A percentile compares a stretch with the other conserved stretches of the same genome.
Evolutionary conservation across 2,797 vertebrate species (phyloP).

Genomic region (Astyanax mexicanus): DNA sequence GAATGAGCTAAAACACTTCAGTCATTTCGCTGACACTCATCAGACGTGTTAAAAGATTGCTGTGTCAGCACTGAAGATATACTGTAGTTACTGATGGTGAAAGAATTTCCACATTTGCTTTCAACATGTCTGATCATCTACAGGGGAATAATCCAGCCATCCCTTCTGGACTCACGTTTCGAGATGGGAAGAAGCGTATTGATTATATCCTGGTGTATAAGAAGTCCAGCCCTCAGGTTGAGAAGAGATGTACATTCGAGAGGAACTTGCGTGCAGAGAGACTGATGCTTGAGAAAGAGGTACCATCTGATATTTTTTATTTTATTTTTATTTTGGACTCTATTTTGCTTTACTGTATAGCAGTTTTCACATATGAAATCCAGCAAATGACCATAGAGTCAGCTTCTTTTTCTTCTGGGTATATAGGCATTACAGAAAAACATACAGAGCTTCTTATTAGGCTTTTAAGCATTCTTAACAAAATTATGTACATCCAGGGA

Average conservation of each 20-base stretch:
- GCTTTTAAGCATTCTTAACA: too few relatives aligned
- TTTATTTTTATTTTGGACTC: background rate
- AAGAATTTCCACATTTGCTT: background rate
- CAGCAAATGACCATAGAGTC: too few relatives aligned
- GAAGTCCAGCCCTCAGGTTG: constrained; percentile 93
- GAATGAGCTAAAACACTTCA: background rate
- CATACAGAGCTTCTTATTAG: too few relatives aligned
- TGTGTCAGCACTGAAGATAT: background rate
- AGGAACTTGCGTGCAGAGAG: constrained; percentile 96
- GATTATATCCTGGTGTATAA: constrained; percentile 99
- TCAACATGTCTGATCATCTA: constrained; percentile 9
- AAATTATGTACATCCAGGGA: too few relatives aligned
- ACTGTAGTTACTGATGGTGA: background rate
- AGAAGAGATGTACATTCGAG: constrained; percentile 97
- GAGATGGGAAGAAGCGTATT: constrained; percentile 95
- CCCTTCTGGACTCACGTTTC: constrained; percentile 89
- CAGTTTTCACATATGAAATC: too few relatives aligned
- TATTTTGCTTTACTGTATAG: background rate
- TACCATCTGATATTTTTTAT: constrained; percentile 53
- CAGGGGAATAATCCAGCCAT: constrained; percentile 78
- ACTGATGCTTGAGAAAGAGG: constrained; percentile 97
- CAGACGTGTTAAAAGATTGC: background rate
- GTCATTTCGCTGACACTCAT: background rate
- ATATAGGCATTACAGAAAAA: too few relatives aligned
- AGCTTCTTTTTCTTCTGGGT: too few relatives aligned